phyloP scores from a whole-genome alignment of 1,140 invertebrate species.

The Orchesella cincta region DNA sequence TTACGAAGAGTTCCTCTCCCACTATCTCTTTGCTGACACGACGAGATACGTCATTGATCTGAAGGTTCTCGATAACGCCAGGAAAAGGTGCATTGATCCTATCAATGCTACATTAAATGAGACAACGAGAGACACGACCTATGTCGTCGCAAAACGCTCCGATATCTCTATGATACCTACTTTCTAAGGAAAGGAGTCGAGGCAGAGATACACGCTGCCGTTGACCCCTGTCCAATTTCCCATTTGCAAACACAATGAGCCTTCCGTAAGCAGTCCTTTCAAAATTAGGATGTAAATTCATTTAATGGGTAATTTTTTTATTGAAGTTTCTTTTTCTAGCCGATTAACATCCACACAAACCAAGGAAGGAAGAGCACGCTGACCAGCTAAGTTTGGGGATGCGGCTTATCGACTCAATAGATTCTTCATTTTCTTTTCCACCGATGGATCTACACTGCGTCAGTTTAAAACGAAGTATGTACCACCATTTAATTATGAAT shows the following conservation, averaged over 20 bases:
- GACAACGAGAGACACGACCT: too few species aligned
- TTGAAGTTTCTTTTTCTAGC: background rate
- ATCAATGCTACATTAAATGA: too few species aligned
- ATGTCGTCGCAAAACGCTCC: too few species aligned
- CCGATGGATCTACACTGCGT: background rate
- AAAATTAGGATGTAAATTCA: background rate
- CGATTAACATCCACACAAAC: background rate
- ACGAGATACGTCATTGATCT: too few species aligned
- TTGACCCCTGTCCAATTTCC: background rate
- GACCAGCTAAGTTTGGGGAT: background rate
- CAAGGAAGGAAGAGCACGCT: background rate
- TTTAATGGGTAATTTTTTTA: background rate
- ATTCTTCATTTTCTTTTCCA: background rate
- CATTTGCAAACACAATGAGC: background rate
- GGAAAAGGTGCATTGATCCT: too few species aligned
- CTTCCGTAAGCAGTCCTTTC: background rate
- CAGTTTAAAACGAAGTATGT: too few species aligned
- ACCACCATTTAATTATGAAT: background rate
- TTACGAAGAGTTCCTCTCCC: too few species aligned
- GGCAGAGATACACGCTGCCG: background rate
- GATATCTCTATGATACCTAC: too few species aligned
- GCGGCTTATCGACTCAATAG: background rate
- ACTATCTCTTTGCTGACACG: too few species aligned
- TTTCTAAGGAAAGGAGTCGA: background rate
- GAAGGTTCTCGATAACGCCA: too few species aligned